phyloP scores from a whole-genome alignment of 37 sponge, comb jelly and placozoan genomes.

The Oscarella lobularis region DNA sequence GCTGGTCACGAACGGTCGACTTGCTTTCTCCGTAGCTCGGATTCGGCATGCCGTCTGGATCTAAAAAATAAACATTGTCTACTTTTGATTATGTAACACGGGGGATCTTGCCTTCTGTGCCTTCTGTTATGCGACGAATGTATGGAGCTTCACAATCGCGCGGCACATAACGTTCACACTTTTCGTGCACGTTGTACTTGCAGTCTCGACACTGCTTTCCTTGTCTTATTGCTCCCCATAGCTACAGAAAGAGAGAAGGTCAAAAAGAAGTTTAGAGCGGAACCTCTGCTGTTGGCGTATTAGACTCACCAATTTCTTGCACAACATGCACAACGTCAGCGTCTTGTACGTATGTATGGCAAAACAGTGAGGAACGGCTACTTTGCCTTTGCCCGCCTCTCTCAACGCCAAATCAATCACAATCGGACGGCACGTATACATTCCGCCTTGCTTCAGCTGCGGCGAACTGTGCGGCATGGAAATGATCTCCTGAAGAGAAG shows the following conservation, averaged over 20 bases:
- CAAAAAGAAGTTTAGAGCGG: too few species aligned
- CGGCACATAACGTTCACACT: constrained; percentile 13
- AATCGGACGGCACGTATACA: neutral
- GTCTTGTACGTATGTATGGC: constrained; percentile 56
- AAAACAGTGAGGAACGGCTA: constrained; percentile 79
- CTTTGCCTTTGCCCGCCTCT: neutral
- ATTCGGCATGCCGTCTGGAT: too few species aligned
- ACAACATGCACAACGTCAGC: constrained; percentile 71
- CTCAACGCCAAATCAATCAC: neutral
- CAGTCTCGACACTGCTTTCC: constrained; percentile 64
- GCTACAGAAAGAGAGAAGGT: constrained; percentile 25
- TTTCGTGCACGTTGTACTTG: constrained; percentile 24
- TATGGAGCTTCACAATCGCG: too few species aligned
- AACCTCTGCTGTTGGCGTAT: neutral
- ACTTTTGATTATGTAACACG: too few species aligned
- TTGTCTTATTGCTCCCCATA: constrained; percentile 66
- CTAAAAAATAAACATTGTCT: too few species aligned
- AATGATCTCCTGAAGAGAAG: too few species aligned
- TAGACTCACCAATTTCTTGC: constrained; percentile 72
- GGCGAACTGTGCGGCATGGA: too few species aligned
- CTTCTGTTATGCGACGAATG: too few species aligned
- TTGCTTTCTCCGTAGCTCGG: too few species aligned
- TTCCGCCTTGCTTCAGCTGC: neutral
- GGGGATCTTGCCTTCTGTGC: too few species aligned
- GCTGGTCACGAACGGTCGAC: too few species aligned